Conservation (phyloP, 2,113 vertebrate genomes). For the Pangasianodon gigas region DNA sequence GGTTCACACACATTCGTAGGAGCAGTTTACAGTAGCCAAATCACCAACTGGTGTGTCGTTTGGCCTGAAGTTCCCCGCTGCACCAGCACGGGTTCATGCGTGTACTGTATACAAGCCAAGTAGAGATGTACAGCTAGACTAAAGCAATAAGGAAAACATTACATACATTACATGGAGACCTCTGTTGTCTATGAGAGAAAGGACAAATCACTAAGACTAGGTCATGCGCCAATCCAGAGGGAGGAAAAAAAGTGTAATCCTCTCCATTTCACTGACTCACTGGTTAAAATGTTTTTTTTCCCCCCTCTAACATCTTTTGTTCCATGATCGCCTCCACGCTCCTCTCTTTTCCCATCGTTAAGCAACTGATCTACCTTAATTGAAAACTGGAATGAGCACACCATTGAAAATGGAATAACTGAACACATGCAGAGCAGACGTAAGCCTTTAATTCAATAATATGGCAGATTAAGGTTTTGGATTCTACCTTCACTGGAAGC, state of each 20-base stretch:
- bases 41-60: not conserved
- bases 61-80: not conserved
- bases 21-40: not conserved
- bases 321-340: conserved; percentile 35
- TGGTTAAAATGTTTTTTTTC: conserved; percentile 17
- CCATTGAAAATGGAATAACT: conserved; percentile 67
- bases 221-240: not conserved
- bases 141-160: not conserved
- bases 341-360: conserved; percentile 42
- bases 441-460: conserved; percentile 77
- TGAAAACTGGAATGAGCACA: conserved; percentile 63
- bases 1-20: not conserved
- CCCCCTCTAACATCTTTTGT: conserved; percentile 31
- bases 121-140: not conserved
- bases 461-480: conserved; percentile 72
- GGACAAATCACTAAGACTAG: not conserved
- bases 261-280: conserved; percentile 26
- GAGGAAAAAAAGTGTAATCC: conserved; percentile 37
- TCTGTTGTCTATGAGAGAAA: not conserved
- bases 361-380: conserved; percentile 60
- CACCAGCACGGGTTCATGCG: not conserved
- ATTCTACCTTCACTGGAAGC: conserved; percentile 66
- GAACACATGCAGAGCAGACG: conserved; percentile 60
- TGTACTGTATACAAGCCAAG: not conserved
- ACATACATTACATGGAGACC: not conserved